Evolutionary conservation across 2,888 invertebrate species (phyloP).

Genomic region (Nineta flava): DNA sequence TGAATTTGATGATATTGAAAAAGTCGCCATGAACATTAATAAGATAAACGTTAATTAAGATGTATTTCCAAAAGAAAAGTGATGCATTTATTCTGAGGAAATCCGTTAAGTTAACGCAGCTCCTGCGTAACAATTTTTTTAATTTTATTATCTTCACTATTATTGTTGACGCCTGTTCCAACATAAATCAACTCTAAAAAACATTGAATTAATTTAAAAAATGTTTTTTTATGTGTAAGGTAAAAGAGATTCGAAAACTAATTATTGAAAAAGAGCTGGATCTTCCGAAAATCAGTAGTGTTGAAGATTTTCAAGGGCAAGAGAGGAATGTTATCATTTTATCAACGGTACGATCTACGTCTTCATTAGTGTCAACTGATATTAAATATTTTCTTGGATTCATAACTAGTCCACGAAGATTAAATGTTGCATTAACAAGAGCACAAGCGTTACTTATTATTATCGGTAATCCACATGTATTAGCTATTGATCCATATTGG

Average conservation of each 20-base stretch:
- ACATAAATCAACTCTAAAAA: too few species aligned
- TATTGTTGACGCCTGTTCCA: neutral
- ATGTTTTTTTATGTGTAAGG: slow-evolving; percentile 28
- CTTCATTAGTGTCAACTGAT: slow-evolving; percentile 27
- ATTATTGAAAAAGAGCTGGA: slow-evolving; percentile 34
- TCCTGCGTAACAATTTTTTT: too few species aligned
- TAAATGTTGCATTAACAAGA: slow-evolving; percentile 82
- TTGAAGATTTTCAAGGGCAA: slow-evolving; percentile 79
- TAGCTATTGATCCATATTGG: slow-evolving; percentile 53
- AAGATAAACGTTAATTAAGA: too few species aligned
- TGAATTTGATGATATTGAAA: too few species aligned
- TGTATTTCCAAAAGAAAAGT: too few species aligned
- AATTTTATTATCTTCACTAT: neutral
- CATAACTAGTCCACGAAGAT: slow-evolving; percentile 54
- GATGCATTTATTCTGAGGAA: too few species aligned
- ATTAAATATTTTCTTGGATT: slow-evolving; percentile 49
- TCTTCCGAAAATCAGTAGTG: slow-evolving; percentile 56
- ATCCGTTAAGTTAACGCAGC: too few species aligned
- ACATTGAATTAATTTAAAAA: too few species aligned
- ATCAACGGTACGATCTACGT: slow-evolving; percentile 46
- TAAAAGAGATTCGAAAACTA: slow-evolving; percentile 41
- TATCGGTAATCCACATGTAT: slow-evolving; percentile 66
- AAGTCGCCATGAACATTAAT: too few species aligned
- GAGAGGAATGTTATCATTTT: slow-evolving; percentile 58
- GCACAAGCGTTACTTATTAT: slow-evolving; percentile 65